Base-by-base conservation (phyloP, 2,888 invertebrate genomes). In the Drosophila gaucha region DNA sequence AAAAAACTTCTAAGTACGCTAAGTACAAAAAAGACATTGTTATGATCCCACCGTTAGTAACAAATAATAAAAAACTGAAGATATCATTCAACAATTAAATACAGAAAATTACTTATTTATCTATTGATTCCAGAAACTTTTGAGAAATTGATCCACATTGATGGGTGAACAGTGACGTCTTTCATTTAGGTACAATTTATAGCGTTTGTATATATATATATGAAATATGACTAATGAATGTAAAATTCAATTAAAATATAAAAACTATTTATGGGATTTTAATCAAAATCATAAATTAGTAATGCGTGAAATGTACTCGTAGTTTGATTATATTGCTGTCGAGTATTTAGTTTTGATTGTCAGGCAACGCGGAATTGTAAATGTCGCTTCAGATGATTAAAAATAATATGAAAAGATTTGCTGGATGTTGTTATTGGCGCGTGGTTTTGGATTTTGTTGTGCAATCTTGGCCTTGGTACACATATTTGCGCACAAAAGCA, bases 391-490 rank as follows among this genome's bases (percentile, higher is more conserved):
- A 16, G 20, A 51, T 43, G 12, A 44, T 20, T 43, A 43, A 22
- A 22, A 41, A 14, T 10, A 26, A 10, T n/a, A 26, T 9, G n/a
- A 3, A n/a, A 20, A 26, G 47, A 64, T 57, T 57, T 63, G 30
- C 2, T 28, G 16, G 24, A 36, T 9, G 24, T 54, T 46, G 30
- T 43, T 51, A 8, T 38, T 2, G 46, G 30, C 55, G 52, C 49
- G 47, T 85, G 60, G 60, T 70, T n/a, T 33, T 36, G 2, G 55
- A 28, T 44, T 55, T 55, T 20, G 26, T 41, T 56, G 73, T 56
- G 73, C 76, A 86, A 67, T 79, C 69, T 60, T 63, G 76, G 64
- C 86, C 79, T 86, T 80, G 86, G 73, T 83, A 82, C 59, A 57
- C 52, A 79, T 69, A 85, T 67, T 74, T 78, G 85, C 79, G 74